Base-by-base conservation (phyloP, 2,113 vertebrate genomes). In the Nipponia nippon region DNA sequence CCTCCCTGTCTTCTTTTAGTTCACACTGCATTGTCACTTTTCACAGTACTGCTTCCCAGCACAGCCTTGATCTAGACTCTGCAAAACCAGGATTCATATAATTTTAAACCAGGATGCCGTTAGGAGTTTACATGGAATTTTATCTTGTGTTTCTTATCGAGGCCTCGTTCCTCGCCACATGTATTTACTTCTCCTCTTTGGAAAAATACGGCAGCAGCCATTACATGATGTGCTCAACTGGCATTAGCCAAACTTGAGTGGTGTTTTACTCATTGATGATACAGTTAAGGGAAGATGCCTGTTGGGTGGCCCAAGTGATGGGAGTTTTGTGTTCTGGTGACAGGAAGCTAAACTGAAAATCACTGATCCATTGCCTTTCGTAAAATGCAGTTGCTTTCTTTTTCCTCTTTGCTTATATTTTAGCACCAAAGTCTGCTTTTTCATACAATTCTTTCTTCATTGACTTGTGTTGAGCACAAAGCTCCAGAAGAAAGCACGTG, bases 81-180 rank as follows among this genome's bases (percentile, higher is more conserved):
- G 16, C 58, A 14, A 52, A 65, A 2, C 16, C 47, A 1, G 58
- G 58, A 8, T 6, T 15, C 5, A 1, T 2, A 0, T 0, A 1
- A 4, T 7, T 63, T 61, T 7, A 10, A 42, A 2, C 10, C 42
- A 5, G 40, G 44, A 25, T 1, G 4, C 42, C 3, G 0, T 1
- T 3, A 11, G 70, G 25, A 32, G 2, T 36, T 10, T 18, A 1
- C 6, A 4, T 0, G 49, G 23, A 11, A 20, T 10, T 15, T 46
- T 0, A 8, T 6, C 50, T 34, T 2, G 0, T 1, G 8, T 8
- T 27, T 38, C 32, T 22, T 3, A 5, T 5, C 0, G 2, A 30
- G 49, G 36, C 26, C 21, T 25, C 1, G 0, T 4, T 27, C 36
- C 1, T 19, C 13, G 1, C 50, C 19, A 50, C 3, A 1, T 13